Conservation (phyloP, 2,888 invertebrate species). For the Ditylenchus weischeri region DNA sequence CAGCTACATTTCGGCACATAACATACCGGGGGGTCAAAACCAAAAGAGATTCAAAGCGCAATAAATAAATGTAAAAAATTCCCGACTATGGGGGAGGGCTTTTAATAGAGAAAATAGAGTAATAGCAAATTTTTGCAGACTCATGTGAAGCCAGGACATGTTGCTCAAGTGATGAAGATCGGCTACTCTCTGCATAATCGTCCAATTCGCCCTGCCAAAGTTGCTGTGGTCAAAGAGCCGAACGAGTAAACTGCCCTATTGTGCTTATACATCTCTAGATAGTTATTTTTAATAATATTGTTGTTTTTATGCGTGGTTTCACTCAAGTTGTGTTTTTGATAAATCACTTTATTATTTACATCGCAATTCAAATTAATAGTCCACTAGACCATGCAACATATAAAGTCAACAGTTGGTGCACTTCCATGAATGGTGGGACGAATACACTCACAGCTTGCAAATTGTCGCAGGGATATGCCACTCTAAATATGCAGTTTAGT, state of each 20-base stretch:
- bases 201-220: conserved; percentile 88
- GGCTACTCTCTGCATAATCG: conserved; percentile 91
- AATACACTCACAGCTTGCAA: conserved; percentile 38
- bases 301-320: too few species aligned
- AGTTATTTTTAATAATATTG: too few species aligned
- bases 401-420: conserved; percentile 33
- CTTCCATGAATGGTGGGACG: conserved; percentile 42
- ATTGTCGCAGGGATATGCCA: conserved; percentile 18
- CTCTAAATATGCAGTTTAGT: conserved; percentile 24
- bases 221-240: conserved; percentile 71
- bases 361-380: background rate
- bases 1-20: too few species aligned
- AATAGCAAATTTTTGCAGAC: conserved; percentile 32
- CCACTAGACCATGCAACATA: conserved; percentile 34
- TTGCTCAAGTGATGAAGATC: conserved; percentile 87
- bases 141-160: conserved; percentile 72
- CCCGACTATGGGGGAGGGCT: too few species aligned
- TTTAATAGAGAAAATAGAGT: too few species aligned
- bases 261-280: too few species aligned
- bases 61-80: too few species aligned
- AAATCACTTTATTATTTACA: background rate
- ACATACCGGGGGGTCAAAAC: too few species aligned
- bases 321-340: conserved; percentile 8
- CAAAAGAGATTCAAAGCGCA: too few species aligned
- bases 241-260: conserved; percentile 8